phyloP scores from a whole-genome alignment of 2,797 vertebrate species.

The Bradypodion ventrale region DNA sequence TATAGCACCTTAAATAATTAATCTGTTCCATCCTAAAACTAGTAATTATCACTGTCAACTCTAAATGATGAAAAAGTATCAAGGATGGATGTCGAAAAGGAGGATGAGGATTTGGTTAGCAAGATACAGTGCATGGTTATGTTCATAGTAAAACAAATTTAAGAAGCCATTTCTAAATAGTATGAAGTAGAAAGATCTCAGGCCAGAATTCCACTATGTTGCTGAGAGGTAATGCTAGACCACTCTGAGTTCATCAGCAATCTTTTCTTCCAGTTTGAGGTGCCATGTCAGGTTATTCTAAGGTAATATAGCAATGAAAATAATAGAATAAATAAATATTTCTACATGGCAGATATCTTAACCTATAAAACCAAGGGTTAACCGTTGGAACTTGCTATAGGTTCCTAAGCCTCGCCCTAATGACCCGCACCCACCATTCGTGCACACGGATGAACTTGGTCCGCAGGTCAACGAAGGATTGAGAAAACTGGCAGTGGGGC shows the following conservation, averaged over 20 bases:
- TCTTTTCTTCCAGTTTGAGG: neutral
- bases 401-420: too few species aligned
- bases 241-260: neutral
- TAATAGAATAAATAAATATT: neutral
- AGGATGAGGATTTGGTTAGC: too few species aligned
- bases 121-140: neutral
- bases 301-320: neutral
- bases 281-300: neutral
- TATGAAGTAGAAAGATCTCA: neutral
- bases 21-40: neutral
- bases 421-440: too few species aligned
- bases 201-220: neutral
- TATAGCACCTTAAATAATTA: neutral
- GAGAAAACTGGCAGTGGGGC: too few species aligned
- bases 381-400: too few species aligned
- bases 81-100: neutral
- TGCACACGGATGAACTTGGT: too few species aligned
- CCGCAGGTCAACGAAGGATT: too few species aligned
- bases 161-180: neutral
- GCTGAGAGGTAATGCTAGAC: neutral
- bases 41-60: neutral
- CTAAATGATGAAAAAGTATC: neutral
- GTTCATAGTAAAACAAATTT: neutral
- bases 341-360: neutral
- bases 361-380: too few species aligned